phyloP scores from a whole-genome alignment of 2,113 vertebrate genomes.

The Dromas ardeola region DNA sequence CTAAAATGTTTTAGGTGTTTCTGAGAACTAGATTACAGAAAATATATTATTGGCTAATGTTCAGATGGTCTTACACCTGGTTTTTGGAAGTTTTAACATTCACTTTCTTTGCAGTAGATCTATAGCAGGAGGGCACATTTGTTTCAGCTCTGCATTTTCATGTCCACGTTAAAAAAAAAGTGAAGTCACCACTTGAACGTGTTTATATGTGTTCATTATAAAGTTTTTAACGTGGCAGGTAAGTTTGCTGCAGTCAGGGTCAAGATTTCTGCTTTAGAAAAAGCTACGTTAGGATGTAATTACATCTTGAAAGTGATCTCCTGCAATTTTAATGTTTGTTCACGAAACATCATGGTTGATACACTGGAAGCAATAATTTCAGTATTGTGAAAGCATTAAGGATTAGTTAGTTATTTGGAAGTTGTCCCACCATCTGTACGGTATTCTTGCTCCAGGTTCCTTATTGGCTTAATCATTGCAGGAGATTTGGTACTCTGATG shows the following conservation, averaged over 20 bases:
- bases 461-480: background rate
- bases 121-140: background rate
- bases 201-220: background rate
- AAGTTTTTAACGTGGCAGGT: background rate
- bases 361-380: background rate
- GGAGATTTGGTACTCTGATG: background rate
- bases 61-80: background rate
- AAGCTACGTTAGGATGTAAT: background rate
- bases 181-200: too few species aligned
- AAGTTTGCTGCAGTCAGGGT: background rate
- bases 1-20: background rate
- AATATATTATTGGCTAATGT: background rate
- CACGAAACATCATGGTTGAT: background rate
- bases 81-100: background rate
- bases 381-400: background rate
- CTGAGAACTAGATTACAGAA: background rate
- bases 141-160: background rate
- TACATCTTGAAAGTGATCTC: background rate
- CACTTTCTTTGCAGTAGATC: background rate
- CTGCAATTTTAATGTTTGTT: background rate
- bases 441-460: background rate
- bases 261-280: background rate
- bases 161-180: background rate
- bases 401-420: background rate
- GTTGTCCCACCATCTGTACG: background rate